Evolutionary conservation across 2,888 invertebrate genomes (phyloP).

Genomic region (Mesochorus sp.): DNA sequence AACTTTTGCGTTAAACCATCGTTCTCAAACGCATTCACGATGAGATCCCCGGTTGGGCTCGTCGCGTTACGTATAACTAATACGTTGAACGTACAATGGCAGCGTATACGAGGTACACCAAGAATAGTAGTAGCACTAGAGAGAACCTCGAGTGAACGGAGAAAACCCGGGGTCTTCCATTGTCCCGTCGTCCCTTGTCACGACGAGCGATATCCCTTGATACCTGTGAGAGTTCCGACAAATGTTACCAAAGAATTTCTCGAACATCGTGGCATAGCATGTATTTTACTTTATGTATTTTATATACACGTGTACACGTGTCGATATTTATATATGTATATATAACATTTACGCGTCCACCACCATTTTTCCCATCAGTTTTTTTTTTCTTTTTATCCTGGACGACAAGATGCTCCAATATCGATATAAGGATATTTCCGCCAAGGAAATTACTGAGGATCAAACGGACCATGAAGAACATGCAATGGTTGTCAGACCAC

Average conservation of each 20-base stretch:
- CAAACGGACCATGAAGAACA: not conserved
- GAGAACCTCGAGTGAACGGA: constrained; percentile 49
- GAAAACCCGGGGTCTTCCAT: constrained; percentile 68
- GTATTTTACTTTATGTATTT: not conserved
- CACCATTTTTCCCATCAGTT: not conserved
- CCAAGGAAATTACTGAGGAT: not conserved
- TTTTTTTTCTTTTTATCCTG: not conserved
- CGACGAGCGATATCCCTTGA: constrained; percentile 65
- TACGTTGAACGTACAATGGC: constrained; percentile 22
- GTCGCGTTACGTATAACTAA: constrained; percentile 26
- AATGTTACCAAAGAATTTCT: constrained; percentile 70
- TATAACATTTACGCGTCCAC: not conserved
- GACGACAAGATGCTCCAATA: not conserved
- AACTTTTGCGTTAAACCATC: constrained; percentile 47
- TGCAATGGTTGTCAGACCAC: too few relatives aligned
- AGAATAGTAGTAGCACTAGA: constrained; percentile 29
- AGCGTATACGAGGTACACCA: not conserved
- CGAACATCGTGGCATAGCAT: constrained; percentile 15
- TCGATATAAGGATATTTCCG: constrained; percentile 1
- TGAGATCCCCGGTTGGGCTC: constrained; percentile 39
- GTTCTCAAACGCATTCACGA: constrained; percentile 66
- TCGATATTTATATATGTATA: not conserved
- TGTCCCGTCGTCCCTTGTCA: constrained; percentile 74
- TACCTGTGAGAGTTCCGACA: constrained; percentile 60
- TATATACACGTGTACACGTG: not conserved